Percentiles rank a stretch among this genome's conserved stretches.
Evolutionary conservation across 2,113 vertebrate species (phyloP).

Genomic region (Elephantulus edwardii): DNA sequence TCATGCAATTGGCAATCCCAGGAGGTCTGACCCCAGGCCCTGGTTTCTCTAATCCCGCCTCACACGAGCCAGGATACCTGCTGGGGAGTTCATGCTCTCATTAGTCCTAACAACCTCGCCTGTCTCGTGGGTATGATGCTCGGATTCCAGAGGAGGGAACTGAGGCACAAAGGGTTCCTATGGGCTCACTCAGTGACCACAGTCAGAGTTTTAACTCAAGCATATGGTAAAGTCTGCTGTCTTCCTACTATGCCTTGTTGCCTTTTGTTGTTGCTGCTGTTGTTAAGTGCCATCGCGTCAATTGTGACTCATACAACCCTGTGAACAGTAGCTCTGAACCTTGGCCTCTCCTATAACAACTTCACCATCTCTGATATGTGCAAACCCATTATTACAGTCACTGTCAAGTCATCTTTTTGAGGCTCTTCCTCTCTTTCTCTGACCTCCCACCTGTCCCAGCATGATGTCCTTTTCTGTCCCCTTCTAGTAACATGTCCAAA

Average conservation of each 20-base stretch:
- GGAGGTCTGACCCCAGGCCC: neutral
- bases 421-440: too few species aligned
- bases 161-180: rapidly evolving
- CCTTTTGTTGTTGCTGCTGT: neutral
- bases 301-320: too few species aligned
- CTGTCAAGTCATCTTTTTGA: too few species aligned
- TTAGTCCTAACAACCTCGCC: neutral
- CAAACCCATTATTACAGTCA: too few species aligned
- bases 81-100: neutral
- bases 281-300: too few species aligned
- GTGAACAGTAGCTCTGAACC: too few species aligned
- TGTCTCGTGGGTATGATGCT: rapidly evolving
- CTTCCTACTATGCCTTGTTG: neutral
- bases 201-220: neutral
- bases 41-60: neutral
- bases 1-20: neutral
- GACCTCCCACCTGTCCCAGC: too few species aligned
- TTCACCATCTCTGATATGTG: too few species aligned
- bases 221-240: neutral
- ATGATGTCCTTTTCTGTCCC: too few species aligned
- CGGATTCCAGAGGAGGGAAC: neutral
- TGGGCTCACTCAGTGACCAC: neutral
- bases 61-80: neutral
- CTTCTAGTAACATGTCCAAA: too few species aligned
- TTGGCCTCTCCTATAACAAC: too few species aligned